A percentile compares a stretch with the other conserved stretches of the same genome.
These are phyloP conservation scores for Cacatua alba DNA, from an alignment of 2,113 vertebrate species.

Conservation along the genomic window DNA sequence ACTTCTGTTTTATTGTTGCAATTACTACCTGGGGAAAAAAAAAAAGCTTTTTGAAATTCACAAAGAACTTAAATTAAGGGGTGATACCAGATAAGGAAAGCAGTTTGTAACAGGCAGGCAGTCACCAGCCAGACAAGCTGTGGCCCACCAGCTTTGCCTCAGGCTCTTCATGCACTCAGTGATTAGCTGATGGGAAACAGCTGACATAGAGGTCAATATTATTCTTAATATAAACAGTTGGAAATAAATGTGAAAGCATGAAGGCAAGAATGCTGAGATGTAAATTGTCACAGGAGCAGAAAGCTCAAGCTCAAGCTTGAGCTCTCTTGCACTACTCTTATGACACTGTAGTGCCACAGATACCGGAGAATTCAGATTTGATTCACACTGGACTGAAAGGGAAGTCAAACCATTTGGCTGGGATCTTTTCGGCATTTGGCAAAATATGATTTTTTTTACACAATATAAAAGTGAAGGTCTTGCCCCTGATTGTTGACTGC, in stretches of 20 bases:
- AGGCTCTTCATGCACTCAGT: background rate
- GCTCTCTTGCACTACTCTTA: background rate
- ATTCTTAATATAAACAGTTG: background rate
- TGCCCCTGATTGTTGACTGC: background rate
- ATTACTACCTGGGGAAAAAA: background rate
- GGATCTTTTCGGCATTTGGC: background rate
- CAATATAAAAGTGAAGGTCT: background rate
- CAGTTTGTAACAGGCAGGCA: background rate
- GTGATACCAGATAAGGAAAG: background rate
- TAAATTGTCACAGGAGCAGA: background rate
- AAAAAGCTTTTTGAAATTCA: background rate
- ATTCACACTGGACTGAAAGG: background rate
- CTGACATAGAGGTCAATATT: background rate
- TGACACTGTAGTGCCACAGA: rapidly evolving
- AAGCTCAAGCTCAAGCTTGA: background rate
- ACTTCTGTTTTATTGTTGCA: background rate
- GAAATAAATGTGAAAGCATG: background rate
- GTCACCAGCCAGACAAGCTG: background rate
- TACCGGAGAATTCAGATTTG: background rate
- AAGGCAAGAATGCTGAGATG: background rate
- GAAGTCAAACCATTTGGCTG: background rate
- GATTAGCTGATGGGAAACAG: background rate
- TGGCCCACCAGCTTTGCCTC: background rate
- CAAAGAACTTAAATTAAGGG: background rate
- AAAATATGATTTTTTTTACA: background rate